Base-by-base conservation (phyloP, 2,113 vertebrate species). In the Xiphorhynchus elegans region DNA sequence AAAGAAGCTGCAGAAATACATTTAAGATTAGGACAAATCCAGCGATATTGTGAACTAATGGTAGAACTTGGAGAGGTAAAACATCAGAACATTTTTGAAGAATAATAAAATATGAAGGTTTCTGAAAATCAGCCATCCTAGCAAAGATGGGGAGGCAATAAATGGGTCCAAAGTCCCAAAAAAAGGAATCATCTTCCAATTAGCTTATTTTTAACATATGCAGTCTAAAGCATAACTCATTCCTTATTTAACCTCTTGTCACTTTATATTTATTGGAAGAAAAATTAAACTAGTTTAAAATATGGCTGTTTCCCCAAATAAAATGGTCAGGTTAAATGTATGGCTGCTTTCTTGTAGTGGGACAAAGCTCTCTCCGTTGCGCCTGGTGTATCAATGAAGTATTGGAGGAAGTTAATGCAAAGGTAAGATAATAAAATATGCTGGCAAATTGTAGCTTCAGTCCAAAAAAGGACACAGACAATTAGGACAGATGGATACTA, bases 401-500 rank as follows among this genome's bases (percentile, higher is more conserved):
- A 99, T 75, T 99, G 99, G 99, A 99, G 97, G 96, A 99, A 99
- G 91, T 97, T 99, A 91, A 99, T 99, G 99, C 99, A 99, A 97
- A 99, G 99, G 99, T 99, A 98, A 97, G 87, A 20, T 53, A 14
- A 37, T 49, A 40, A 82, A 55, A 9, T 42, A 13, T 7, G 42
- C 37, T 50, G 35, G 17, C 42, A 5, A 17, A 26, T 62, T 76
- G 31, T 76, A 59, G 24, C 8, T 84, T 85, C 49, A 72, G 42
- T 56, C 26, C 9, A 1, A 35, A 52, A 72, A 64, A 89, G 7
- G 31, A 50, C 19, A 28, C 5, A 42, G 33, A 67, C 4, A 52
- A 44, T 31, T 40, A 55, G 39, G 20, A 86, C 66, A 37, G 37
- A 33, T 55, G 19, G 52, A 17, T 87, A 26, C 11, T 44, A 23